phyloP scores from a whole-genome alignment of 2,888 invertebrate species.

The Digitonthophagus gazella region DNA sequence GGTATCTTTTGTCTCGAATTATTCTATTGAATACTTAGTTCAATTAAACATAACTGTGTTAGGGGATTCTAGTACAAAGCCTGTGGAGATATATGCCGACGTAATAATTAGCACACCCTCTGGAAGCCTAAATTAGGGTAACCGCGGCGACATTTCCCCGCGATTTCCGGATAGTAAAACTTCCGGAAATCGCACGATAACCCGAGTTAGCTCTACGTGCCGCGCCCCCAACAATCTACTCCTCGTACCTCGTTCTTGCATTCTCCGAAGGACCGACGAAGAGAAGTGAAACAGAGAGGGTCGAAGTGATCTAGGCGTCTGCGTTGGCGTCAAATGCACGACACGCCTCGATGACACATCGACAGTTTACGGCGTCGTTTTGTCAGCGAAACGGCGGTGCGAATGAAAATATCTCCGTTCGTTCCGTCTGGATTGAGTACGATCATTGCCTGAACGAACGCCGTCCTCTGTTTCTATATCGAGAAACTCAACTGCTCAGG shows the following conservation, averaged over 20 bases:
- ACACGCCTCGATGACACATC: slow-evolving; percentile 7
- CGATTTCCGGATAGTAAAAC: slow-evolving; percentile 16
- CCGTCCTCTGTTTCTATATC: background rate
- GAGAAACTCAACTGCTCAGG: background rate
- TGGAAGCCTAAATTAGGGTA: slow-evolving; percentile 8
- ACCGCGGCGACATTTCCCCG: slow-evolving; percentile 14
- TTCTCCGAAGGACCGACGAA: background rate
- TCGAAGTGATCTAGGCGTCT: background rate
- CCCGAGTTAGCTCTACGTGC: slow-evolving; percentile 7
- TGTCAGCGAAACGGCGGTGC: slow-evolving; percentile 4
- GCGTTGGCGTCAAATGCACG: slow-evolving; percentile 8
- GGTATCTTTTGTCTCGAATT: too few relatives aligned
- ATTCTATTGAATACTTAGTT: too few relatives aligned
- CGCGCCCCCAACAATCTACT: slow-evolving; percentile 8
- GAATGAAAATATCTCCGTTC: background rate
- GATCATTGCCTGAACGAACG: background rate
- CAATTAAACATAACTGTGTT: background rate
- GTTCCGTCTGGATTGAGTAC: background rate
- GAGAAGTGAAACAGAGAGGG: background rate
- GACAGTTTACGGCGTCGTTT: slow-evolving; percentile 11
- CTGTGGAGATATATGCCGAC: background rate
- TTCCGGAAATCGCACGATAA: slow-evolving; percentile 13
- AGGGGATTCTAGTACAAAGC: background rate
- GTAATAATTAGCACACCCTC: background rate
- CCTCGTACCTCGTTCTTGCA: background rate